Evolutionary conservation across 2,113 vertebrate genomes (phyloP).

Genomic region (Epinephelus moara): DNA sequence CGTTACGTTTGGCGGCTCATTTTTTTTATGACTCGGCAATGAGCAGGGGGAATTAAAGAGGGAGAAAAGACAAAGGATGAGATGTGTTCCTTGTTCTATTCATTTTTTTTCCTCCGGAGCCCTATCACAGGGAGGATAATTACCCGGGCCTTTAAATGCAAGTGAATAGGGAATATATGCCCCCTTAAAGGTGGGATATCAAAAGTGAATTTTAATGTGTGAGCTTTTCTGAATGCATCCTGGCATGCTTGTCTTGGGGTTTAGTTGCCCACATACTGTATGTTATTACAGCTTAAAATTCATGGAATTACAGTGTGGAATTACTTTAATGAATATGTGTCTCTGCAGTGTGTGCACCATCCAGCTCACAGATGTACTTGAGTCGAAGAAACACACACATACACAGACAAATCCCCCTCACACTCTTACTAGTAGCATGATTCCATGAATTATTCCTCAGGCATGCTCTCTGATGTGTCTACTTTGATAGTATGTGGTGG

Average conservation of each 20-base stretch:
- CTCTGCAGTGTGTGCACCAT: not conserved
- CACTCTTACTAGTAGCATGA: not conserved
- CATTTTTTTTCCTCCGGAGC: slow-evolving; percentile 51
- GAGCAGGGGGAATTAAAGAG: slow-evolving; percentile 56
- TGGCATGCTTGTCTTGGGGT: slow-evolving; percentile 6
- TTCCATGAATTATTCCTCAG: slow-evolving; percentile 28
- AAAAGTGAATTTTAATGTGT: slow-evolving; percentile 24
- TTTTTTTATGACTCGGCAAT: slow-evolving; percentile 52
- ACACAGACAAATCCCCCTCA: not conserved
- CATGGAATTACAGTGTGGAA: slow-evolving; percentile 21
- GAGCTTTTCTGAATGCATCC: slow-evolving; percentile 23
- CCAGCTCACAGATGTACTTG: not conserved
- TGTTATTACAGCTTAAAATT: slow-evolving; percentile 9
- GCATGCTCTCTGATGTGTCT: slow-evolving; percentile 6
- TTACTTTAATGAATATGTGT: not conserved
- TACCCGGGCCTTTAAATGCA: slow-evolving; percentile 60
- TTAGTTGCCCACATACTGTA: not conserved
- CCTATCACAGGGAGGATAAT: slow-evolving; percentile 67
- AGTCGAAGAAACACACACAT: slow-evolving; percentile 1
- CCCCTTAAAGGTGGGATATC: slow-evolving; percentile 34
- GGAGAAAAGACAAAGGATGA: slow-evolving; percentile 61
- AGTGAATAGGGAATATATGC: slow-evolving; percentile 36
- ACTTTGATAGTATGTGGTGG: slow-evolving; percentile 5
- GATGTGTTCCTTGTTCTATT: slow-evolving; percentile 65
- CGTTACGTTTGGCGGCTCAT: slow-evolving; percentile 32